Percentiles rank a stretch among this genome's conserved stretches.
Evolutionary conservation across 1,140 invertebrate species (phyloP).

Genomic region (Aphidius gifuensis): DNA sequence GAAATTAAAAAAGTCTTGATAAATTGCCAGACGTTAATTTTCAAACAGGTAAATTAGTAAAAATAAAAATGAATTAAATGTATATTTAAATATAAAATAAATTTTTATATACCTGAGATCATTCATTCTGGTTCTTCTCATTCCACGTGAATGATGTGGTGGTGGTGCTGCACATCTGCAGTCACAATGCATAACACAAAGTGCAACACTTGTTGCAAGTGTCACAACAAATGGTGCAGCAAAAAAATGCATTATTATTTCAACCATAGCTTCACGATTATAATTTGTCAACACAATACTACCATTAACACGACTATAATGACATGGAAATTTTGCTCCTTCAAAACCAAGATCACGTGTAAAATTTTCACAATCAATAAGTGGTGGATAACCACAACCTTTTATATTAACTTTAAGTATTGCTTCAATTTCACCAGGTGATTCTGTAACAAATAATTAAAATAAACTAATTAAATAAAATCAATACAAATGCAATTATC

Average conservation of each 20-base stretch:
- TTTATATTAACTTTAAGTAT: conserved; percentile 76
- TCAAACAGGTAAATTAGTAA: no score
- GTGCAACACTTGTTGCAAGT: conserved; percentile 74
- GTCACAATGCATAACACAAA: conserved; percentile 82
- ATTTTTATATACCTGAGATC: conserved; percentile 57
- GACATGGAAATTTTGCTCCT: conserved; percentile 76
- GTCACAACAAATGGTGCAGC: conserved; percentile 79
- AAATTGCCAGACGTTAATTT: no score
- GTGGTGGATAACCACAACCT: conserved; percentile 86
- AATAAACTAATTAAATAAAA: background rate
- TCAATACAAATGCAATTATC: no score
- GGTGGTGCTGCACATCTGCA: conserved; percentile 62
- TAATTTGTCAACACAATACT: conserved; percentile 78
- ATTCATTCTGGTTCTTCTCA: conserved; percentile 57
- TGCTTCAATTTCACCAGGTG: conserved; percentile 58
- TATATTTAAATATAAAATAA: no score
- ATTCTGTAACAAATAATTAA: conserved; percentile 26
- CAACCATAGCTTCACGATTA: conserved; percentile 73
- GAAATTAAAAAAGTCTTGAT: no score
- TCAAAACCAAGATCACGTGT: conserved; percentile 71
- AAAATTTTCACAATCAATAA: conserved; percentile 80
- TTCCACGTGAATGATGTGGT: conserved; percentile 49
- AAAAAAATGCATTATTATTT: conserved; percentile 76
- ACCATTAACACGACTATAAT: conserved; percentile 77
- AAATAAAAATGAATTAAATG: no score